These are phyloP conservation scores for Phyllostomus discolor DNA, from an alignment of 2,113 vertebrate species.

Conservation along the genomic window DNA sequence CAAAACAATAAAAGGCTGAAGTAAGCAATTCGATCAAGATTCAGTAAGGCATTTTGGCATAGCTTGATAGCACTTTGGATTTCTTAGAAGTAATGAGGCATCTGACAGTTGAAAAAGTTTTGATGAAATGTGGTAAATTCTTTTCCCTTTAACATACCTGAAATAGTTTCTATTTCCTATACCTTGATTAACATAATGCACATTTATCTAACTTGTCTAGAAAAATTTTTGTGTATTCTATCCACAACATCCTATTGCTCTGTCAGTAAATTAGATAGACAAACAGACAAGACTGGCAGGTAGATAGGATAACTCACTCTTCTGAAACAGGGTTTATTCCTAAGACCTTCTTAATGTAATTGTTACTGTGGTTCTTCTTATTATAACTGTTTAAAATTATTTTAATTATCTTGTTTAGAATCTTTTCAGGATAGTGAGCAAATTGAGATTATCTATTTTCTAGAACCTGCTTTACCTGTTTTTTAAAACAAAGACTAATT, in stretches of 20 bases:
- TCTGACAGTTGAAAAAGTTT: neutral
- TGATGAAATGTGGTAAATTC: neutral
- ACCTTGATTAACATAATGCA: neutral
- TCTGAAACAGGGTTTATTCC: neutral
- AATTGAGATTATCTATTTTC: neutral
- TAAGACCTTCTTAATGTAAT: neutral
- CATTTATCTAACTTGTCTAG: neutral
- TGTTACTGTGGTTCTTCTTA: neutral
- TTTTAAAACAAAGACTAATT: neutral
- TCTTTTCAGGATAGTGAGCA: neutral
- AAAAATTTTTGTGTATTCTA: neutral
- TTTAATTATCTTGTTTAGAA: neutral
- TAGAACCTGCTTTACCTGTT: neutral
- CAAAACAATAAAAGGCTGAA: neutral
- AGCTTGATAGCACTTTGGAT: neutral
- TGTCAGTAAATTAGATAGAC: neutral
- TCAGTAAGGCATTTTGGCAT: neutral
- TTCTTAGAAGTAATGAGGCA: neutral
- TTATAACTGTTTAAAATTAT: neutral
- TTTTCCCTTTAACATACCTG: neutral
- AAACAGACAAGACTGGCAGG: too few relatives aligned
- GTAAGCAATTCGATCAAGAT: neutral
- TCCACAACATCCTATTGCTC: neutral
- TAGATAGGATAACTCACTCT: neutral
- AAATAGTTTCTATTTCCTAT: neutral